Base-by-base conservation (phyloP, 2,888 invertebrate genomes). In the Tipula lateralis region DNA sequence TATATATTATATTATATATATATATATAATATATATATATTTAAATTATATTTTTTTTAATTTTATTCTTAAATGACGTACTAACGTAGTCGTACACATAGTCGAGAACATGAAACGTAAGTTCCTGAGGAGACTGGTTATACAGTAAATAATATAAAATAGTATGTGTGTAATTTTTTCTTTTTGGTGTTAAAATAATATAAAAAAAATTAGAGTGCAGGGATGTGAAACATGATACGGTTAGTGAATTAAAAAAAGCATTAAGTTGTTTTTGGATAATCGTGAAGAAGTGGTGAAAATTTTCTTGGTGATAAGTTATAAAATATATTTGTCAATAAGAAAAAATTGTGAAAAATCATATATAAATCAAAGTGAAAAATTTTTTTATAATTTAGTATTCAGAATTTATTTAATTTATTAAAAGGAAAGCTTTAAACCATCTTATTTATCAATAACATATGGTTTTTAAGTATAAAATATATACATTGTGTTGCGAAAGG, bases 41-140 rank as follows among this genome's bases (percentile, higher is more conserved):
- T 66, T 66, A 66, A 66, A 66, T 66, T 66, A 66, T 24, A 66
- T 66, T 66, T 66, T 44, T 66, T 66, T 66, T 24, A 66, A 66
- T 66, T 66, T 66, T 66, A 66, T 66, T 66, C 66, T 66, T 66
- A 66, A 66, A 66, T 66, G 66, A 66, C 19, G n/a, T n/a, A n/a
- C n/a, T n/a, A n/a, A n/a, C n/a, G n/a, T n/a, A n/a, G n/a, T n/a
- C 66, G 66, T 66, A 66, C 66, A 66, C 66, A 66, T 24, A 24
- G 66, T 66, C 66, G 66, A 66, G 66, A 66, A 66, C 66, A 66
- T 66, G 66, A 66, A 66, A 66, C 66, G 66, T 66, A 66, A 66
- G 66, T 66, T 66, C 66, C 66, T 66, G 66, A 66, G 66, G 66
- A 66, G 66, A 66, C 66, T 66, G 66, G 66, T 66, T 66, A 66